Evolutionary conservation across 2,888 invertebrate genomes (phyloP).

Genomic region (Standfussiana lucernea): DNA sequence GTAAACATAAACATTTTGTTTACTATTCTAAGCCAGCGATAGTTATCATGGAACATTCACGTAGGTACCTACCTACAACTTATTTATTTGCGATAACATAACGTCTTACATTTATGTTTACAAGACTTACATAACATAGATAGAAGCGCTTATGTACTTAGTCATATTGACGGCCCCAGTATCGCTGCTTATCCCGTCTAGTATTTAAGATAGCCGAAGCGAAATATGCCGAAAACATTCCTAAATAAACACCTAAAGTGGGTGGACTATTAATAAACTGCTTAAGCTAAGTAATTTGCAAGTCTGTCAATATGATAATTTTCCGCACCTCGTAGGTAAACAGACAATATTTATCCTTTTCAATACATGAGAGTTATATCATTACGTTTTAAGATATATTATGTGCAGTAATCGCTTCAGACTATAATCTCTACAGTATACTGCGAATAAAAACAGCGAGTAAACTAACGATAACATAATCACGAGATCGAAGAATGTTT

Average conservation of each 20-base stretch:
- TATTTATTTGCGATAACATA: conserved; percentile 31
- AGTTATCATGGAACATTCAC: conserved; percentile 15
- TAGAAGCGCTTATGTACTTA: conserved; percentile 22
- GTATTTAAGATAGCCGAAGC: background rate
- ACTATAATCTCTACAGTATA: conserved; percentile 28
- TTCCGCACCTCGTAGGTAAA: conserved; percentile 1
- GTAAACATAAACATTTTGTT: conserved; percentile 33
- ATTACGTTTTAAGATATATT: too few species aligned
- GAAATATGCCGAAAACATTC: background rate
- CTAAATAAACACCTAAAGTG: conserved; percentile 5
- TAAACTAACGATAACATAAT: conserved; percentile 46
- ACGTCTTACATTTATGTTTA: background rate
- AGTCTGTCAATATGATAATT: conserved; percentile 28
- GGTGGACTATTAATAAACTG: conserved; percentile 25
- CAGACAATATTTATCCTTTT: background rate
- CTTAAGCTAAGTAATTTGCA: conserved; percentile 40
- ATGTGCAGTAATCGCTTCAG: background rate
- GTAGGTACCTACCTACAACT: conserved; percentile 2
- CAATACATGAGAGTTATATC: too few species aligned
- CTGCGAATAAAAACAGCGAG: conserved; percentile 35
- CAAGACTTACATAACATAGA: conserved; percentile 22
- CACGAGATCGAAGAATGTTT: conserved; percentile 52
- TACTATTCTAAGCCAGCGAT: conserved; percentile 2
- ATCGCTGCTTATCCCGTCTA: conserved; percentile 18
- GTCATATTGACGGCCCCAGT: conserved; percentile 19